phyloP scores from a whole-genome alignment of 2,888 invertebrate genomes.

The Dynastes maya region DNA sequence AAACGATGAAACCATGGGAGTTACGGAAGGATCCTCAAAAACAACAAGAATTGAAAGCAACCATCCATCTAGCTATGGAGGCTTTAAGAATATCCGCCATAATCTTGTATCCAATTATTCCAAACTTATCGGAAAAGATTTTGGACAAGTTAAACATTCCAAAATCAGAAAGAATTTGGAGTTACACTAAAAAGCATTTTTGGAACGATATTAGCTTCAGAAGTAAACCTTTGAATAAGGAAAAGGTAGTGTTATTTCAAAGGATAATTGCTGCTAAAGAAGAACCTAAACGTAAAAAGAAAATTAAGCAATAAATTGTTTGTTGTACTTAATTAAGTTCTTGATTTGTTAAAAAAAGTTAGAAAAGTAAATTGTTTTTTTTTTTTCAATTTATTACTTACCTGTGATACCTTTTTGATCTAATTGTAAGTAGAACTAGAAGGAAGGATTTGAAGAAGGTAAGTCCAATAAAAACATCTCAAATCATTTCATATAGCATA shows the following conservation, averaged over 20 bases:
- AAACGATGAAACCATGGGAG: conserved; percentile 91
- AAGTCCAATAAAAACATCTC: background rate
- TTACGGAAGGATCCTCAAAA: conserved; percentile 77
- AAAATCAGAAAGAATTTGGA: conserved; percentile 72
- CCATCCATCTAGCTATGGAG: conserved; percentile 90
- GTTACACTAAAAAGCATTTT: conserved; percentile 66
- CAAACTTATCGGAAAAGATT: conserved; percentile 78
- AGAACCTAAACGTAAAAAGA: conserved; percentile 51
- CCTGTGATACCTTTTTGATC: no score
- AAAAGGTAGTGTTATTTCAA: conserved; percentile 63
- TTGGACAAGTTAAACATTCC: conserved; percentile 79
- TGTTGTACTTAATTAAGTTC: background rate
- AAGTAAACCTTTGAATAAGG: conserved; percentile 57
- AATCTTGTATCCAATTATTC: conserved; percentile 89
- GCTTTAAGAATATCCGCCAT: conserved; percentile 85
- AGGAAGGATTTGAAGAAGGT: no score
- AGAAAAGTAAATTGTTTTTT: background rate
- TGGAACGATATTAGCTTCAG: conserved; percentile 61
- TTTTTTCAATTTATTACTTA: background rate
- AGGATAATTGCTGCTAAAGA: conserved; percentile 62
- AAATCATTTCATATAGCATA: conserved; percentile 18
- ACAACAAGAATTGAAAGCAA: conserved; percentile 74
- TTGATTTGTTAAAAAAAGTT: background rate
- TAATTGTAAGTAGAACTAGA: no score
- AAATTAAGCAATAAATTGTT: conserved; percentile 32